Conservation (phyloP, 2,888 invertebrate genomes). For the Amblyjoppa fuscipennis region DNA sequence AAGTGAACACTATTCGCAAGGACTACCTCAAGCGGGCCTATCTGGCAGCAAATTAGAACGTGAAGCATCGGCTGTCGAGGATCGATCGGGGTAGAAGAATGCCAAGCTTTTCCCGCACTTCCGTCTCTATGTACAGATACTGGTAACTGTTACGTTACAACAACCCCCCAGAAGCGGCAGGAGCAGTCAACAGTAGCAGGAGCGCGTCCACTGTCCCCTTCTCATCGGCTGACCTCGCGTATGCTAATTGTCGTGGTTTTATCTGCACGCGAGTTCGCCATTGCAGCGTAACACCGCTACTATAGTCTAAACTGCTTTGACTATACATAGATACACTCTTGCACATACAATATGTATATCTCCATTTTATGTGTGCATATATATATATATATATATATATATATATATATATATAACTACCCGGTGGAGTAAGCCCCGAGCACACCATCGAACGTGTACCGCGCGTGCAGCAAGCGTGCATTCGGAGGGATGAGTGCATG, state of each 20-base stretch:
- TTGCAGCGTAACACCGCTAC: constrained; percentile 52
- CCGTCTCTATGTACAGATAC: background rate
- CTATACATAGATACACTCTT: constrained; percentile 17
- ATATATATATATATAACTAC: background rate
- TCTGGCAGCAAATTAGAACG: background rate
- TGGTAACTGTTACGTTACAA: constrained; percentile 37
- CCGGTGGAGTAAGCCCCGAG: constrained; percentile 29
- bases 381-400: background rate
- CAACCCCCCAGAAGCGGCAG: constrained; percentile 45
- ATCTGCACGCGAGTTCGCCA: constrained; percentile 81
- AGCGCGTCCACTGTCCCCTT: constrained; percentile 42
- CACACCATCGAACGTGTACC: constrained; percentile 7
- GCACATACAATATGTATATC: constrained; percentile 3
- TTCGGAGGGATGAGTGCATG: constrained; percentile 53
- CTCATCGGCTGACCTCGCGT: constrained; percentile 72
- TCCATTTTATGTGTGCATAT: background rate
- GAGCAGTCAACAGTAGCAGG: constrained; percentile 9
- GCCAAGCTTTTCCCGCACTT: constrained; percentile 38
- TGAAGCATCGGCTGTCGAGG: constrained; percentile 13
- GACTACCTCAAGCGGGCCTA: background rate
- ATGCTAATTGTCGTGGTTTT: constrained; percentile 82
- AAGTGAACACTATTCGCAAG: too few relatives aligned
- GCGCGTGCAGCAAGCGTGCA: constrained; percentile 41
- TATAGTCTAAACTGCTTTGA: constrained; percentile 33
- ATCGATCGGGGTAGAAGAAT: constrained; percentile 58